Percentiles rank a stretch among this genome's conserved stretches.
phyloP scores from a whole-genome alignment of 2,113 vertebrate genomes.

The Phocoena phocoena region DNA sequence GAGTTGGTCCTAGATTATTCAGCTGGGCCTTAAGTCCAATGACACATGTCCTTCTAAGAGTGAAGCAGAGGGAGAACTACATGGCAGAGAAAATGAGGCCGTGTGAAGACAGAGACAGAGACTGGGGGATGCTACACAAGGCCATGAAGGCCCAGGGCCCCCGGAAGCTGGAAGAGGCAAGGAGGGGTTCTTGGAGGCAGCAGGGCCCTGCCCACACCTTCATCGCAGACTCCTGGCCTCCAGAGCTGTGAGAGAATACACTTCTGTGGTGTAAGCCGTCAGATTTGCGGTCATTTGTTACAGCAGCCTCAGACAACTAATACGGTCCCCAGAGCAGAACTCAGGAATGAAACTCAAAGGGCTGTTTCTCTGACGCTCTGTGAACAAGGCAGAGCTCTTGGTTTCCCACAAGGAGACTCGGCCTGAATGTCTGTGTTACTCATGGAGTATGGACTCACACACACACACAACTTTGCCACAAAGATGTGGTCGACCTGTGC shows the following conservation, averaged over 20 bases:
- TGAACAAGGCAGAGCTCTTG: accelerated
- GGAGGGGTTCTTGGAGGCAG: background rate
- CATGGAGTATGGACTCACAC: background rate
- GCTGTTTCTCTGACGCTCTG: accelerated
- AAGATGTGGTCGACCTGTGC: background rate
- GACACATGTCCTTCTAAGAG: accelerated
- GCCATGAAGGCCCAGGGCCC: accelerated
- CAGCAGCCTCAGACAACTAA: accelerated
- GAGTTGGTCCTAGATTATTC: background rate
- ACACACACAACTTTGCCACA: background rate
- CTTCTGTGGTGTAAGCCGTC: background rate
- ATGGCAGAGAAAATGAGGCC: background rate
- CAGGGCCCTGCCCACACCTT: accelerated
- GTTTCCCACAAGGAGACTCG: background rate
- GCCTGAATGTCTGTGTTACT: no score
- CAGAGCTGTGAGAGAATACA: accelerated
- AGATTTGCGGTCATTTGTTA: background rate
- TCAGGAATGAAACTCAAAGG: background rate
- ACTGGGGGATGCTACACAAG: accelerated
- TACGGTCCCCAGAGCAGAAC: no score
- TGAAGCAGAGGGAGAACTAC: accelerated
- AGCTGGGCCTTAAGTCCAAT: accelerated
- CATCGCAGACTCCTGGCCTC: background rate
- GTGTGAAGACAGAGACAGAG: accelerated
- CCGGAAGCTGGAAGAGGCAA: background rate